Conservation (phyloP, 2,888 invertebrate species). For the Pristionchus entomophagus region DNA sequence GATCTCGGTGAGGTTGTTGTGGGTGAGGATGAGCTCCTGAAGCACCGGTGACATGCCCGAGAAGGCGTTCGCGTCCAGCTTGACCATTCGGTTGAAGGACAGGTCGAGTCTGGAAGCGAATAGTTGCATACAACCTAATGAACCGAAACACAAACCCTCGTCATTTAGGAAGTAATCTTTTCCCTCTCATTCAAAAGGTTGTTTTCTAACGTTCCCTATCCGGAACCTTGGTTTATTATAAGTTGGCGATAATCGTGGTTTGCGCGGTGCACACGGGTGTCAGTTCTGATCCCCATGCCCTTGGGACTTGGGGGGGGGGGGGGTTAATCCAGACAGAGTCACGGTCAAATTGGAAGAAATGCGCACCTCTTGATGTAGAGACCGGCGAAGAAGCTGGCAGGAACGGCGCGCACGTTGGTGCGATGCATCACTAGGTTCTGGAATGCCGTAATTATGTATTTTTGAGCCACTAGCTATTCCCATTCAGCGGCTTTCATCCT, state of each 20-base stretch:
- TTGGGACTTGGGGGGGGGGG: background rate
- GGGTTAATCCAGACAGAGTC: background rate
- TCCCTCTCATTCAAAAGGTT: too few relatives aligned
- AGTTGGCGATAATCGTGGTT: too few relatives aligned
- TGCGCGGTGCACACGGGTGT: too few relatives aligned
- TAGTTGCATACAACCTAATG: too few relatives aligned
- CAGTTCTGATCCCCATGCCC: too few relatives aligned
- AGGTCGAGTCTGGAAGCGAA: slow-evolving; percentile 63
- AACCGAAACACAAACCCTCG: too few relatives aligned
- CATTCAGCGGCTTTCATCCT: too few relatives aligned
- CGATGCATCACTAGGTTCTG: slow-evolving; percentile 50
- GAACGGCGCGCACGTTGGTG: slow-evolving; percentile 57
- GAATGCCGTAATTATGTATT: slow-evolving; percentile 49
- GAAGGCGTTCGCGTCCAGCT: slow-evolving; percentile 69
- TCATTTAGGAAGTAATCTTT: too few relatives aligned
- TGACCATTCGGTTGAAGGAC: slow-evolving; percentile 64
- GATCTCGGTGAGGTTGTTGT: slow-evolving; percentile 64
- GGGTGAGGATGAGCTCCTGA: slow-evolving; percentile 66
- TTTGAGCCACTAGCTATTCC: too few relatives aligned
- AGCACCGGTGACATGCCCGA: slow-evolving; percentile 71
- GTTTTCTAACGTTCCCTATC: too few relatives aligned
- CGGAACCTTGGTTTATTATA: too few relatives aligned
- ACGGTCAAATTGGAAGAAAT: background rate
- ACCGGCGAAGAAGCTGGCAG: slow-evolving; percentile 68
- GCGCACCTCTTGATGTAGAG: slow-evolving; percentile 70